These are phyloP conservation scores for Karalla daura DNA, from an alignment of 2,797 vertebrate genomes.

Conservation along the genomic window DNA sequence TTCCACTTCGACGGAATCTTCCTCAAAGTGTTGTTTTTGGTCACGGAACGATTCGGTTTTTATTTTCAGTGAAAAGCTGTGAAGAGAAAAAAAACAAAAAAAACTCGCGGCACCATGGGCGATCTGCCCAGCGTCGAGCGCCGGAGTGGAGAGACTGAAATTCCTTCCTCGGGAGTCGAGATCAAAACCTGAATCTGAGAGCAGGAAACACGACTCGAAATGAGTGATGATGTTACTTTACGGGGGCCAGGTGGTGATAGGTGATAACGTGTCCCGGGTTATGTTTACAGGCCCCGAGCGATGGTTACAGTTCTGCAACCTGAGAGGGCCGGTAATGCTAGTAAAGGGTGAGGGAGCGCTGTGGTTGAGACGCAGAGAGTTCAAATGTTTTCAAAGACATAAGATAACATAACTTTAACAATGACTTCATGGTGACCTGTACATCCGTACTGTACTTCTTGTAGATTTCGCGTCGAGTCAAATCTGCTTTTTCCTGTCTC, in stretches of 20 bases:
- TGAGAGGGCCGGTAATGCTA: no score
- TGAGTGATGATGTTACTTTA: not conserved
- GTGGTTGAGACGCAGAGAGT: no score
- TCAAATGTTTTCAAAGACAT: no score
- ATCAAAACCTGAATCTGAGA: not conserved
- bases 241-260: not conserved
- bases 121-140: not conserved
- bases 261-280: no score
- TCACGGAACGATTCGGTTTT: not conserved
- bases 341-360: no score
- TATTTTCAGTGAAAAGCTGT: not conserved
- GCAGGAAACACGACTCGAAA: not conserved
- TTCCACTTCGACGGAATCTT: not conserved
- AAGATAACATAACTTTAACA: no score
- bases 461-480: no score
- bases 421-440: no score
- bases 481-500: no score
- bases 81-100: not conserved
- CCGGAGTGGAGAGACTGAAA: not conserved
- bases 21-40: not conserved
- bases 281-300: no score
- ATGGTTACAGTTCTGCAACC: no score
- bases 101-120: not conserved
- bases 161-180: not conserved
- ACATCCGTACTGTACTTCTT: no score